A percentile compares a stretch with the other conserved stretches of the same genome.
phyloP scores from a whole-genome alignment of 2,113 vertebrate species.

The Misgurnus anguillicaudatus region DNA sequence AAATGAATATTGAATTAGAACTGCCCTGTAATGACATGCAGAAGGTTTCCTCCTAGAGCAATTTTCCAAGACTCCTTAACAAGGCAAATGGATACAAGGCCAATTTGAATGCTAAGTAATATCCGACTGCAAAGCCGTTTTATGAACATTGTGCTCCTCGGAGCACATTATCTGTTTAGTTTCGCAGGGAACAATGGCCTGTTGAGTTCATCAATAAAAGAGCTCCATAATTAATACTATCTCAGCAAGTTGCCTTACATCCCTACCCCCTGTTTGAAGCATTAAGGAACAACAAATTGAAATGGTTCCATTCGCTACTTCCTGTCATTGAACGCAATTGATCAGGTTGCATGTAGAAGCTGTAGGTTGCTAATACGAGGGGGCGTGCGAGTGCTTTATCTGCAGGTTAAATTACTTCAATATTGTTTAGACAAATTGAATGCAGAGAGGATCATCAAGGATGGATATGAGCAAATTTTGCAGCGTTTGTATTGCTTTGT shows the following conservation, averaged over 20 bases:
- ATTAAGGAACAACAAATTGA: constrained; percentile 1
- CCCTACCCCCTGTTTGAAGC: constrained; percentile 4
- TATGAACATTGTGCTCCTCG: constrained; percentile 3
- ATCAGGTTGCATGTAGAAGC: constrained; percentile 16
- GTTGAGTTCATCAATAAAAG: constrained; percentile 38
- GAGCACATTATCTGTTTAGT: constrained; percentile 2
- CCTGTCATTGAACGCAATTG: constrained; percentile 18
- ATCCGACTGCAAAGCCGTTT: constrained; percentile 12
- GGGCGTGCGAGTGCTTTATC: constrained; percentile 21
- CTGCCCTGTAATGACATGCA: neutral
- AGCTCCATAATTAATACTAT: constrained; percentile 35
- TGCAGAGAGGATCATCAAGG: constrained; percentile 8
- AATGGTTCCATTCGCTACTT: neutral
- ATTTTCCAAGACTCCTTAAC: neutral
- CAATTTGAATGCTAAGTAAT: neutral
- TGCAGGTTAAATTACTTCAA: constrained; percentile 6
- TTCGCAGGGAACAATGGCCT: neutral
- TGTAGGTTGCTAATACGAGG: constrained; percentile 32
- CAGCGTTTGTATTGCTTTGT: constrained; percentile 24
- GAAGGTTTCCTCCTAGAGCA: neutral
- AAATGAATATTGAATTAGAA: neutral
- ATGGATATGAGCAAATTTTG: neutral
- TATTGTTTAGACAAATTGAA: constrained; percentile 10
- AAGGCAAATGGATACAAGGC: constrained; percentile 5
- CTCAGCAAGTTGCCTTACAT: constrained; percentile 28